phyloP scores from a whole-genome alignment of 35 echinoderm and acorn worm species.

The Stichopus chloronotus region DNA sequence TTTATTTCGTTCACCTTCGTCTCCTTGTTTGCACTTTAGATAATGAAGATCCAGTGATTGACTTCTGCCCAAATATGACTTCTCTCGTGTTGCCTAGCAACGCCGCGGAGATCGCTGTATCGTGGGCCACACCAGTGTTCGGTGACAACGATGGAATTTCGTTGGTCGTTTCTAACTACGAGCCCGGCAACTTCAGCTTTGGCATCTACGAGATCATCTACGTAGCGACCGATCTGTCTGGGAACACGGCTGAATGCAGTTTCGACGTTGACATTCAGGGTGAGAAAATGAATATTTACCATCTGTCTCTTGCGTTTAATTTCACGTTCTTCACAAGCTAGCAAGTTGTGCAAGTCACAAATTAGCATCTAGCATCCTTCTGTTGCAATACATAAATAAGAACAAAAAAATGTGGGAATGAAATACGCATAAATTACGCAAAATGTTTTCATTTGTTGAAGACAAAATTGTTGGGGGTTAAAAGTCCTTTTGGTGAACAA shows the following conservation, averaged over 20 bases:
- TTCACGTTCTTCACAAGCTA: no score
- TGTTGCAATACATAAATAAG: no score
- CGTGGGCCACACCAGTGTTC: neutral
- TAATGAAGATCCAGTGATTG: neutral
- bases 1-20: no score
- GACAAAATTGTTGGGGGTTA: no score
- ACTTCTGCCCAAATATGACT: neutral
- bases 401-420: no score
- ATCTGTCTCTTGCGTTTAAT: no score
- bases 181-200: neutral
- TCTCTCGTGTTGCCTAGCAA: neutral
- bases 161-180: neutral
- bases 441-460: no score
- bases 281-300: neutral
- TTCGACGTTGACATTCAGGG: constrained; percentile 44
- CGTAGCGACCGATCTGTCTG: constrained; percentile 25
- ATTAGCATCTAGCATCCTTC: no score
- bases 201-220: neutral
- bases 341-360: no score
- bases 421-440: no score
- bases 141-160: neutral
- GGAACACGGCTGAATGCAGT: constrained; percentile 27
- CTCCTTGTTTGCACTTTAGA: neutral
- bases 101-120: neutral
- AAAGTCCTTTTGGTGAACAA: no score